A percentile compares a stretch with the other conserved stretches of the same genome.
These are phyloP conservation scores for Oryctes rhinoceros DNA, from an alignment of 1,140 invertebrate species.

Conservation along the genomic window DNA sequence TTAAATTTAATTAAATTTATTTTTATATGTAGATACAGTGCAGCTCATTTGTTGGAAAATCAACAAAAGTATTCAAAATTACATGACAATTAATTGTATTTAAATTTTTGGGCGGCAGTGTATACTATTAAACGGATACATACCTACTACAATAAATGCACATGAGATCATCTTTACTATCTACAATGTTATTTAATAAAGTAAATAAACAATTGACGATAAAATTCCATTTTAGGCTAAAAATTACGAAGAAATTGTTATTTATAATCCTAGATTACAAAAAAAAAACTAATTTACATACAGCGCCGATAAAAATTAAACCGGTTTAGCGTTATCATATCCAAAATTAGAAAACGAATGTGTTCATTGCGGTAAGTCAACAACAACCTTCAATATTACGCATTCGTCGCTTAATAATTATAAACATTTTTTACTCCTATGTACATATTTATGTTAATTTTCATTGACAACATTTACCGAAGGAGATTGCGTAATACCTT, in stretches of 20 bases:
- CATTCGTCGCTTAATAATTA: not conserved
- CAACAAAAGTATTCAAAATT: not conserved
- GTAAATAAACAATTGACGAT: not conserved
- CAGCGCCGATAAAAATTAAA: not conserved
- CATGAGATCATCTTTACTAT: not conserved
- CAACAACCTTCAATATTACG: not conserved
- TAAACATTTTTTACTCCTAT: no score
- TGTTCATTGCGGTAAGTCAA: not conserved
- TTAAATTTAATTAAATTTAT: not conserved
- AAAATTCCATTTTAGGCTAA: constrained; percentile 27
- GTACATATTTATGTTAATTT: no score
- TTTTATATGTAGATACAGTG: not conserved
- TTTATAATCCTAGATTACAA: not conserved
- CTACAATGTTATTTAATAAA: not conserved
- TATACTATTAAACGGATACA: not conserved
- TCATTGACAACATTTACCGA: no score
- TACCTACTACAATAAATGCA: not conserved
- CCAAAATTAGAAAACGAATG: constrained; percentile 18
- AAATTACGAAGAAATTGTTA: not conserved
- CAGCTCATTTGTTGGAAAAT: not conserved
- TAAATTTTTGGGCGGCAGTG: not conserved
- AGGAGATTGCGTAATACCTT: no score
- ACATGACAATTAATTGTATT: not conserved
- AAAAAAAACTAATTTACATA: not conserved
- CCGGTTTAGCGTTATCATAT: constrained; percentile 17